Evolutionary conservation across 2,797 vertebrate species (phyloP).

Genomic region (Heliangelus exortis): DNA sequence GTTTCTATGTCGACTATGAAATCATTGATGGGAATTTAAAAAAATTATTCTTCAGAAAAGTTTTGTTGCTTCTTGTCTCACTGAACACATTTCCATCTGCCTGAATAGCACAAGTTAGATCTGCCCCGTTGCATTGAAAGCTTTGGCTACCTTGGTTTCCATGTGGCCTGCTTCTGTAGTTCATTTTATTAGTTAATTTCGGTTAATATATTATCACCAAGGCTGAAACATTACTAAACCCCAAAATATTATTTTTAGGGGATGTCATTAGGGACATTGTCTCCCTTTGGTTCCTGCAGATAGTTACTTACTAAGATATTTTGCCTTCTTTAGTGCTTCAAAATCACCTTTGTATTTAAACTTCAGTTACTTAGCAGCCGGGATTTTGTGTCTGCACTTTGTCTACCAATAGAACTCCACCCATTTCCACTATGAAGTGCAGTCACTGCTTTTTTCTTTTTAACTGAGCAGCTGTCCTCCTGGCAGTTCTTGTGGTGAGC

Average conservation of each 20-base stretch:
- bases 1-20: background rate
- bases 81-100: background rate
- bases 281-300: background rate
- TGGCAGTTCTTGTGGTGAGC: slow-evolving; percentile 22
- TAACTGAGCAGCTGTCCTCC: slow-evolving; percentile 33
- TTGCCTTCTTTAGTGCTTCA: background rate
- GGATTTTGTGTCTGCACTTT: slow-evolving; percentile 15
- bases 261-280: background rate
- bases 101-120: background rate
- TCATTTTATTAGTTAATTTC: background rate
- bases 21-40: background rate
- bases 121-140: background rate
- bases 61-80: background rate
- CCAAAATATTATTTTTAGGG: background rate
- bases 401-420: background rate
- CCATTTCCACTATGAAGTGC: background rate
- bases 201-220: background rate
- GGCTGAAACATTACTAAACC: background rate
- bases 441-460: background rate
- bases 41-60: background rate
- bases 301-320: background rate
- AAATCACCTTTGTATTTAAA: background rate
- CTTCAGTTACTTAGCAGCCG: background rate
- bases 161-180: background rate
- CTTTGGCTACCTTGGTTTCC: background rate